These are phyloP conservation scores for Hemiprocne comata DNA, from an alignment of 2,113 vertebrate genomes.

Conservation along the genomic window DNA sequence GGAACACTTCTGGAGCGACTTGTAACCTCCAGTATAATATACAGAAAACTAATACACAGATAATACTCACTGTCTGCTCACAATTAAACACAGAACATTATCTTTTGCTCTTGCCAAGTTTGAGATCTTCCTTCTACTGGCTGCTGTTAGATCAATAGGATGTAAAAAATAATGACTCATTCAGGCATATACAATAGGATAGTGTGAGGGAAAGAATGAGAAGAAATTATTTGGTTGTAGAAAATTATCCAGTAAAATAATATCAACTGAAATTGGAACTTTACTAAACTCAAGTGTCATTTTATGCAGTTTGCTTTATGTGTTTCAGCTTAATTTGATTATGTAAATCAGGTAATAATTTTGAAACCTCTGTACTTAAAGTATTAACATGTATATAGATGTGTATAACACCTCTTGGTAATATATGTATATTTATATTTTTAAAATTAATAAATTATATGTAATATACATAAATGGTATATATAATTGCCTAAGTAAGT, in stretches of 20 bases:
- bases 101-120: not conserved
- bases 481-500: not conserved
- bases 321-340: not conserved
- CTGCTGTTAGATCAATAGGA: not conserved
- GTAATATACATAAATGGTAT: too few relatives aligned
- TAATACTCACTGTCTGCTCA: not conserved
- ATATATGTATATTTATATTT: not conserved
- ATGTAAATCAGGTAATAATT: not conserved
- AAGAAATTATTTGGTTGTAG: not conserved
- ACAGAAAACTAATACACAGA: not conserved
- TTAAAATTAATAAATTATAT: not conserved
- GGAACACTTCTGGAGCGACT: not conserved
- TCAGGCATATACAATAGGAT: not conserved
- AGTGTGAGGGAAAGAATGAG: not conserved
- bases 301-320: not conserved
- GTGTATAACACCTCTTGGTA: not conserved
- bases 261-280: not conserved
- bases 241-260: not conserved
- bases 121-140: not conserved
- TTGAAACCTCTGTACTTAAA: not conserved
- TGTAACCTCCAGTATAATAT: not conserved
- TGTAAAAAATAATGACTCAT: not conserved
- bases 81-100: not conserved
- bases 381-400: not conserved
- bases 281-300: rapidly evolving